Evolutionary conservation across 2,797 vertebrate species (phyloP), one percentile per base, ranked within the genome.

Genomic region (Arrhamphus sclerolepis): DNA sequence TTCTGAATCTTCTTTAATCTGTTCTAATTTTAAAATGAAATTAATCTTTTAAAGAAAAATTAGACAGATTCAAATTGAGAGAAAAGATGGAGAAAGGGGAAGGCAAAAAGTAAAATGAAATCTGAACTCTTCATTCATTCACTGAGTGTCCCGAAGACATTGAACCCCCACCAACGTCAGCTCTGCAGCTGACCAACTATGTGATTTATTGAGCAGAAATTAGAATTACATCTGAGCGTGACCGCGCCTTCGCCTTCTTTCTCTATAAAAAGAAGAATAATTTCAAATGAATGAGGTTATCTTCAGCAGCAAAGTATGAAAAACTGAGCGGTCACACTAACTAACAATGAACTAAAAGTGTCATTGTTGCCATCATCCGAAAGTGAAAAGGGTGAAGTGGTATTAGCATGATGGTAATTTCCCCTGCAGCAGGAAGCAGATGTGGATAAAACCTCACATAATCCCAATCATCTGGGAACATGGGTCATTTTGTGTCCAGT

Each of bases 351-450:
- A 20, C 18, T 57, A 13, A 0, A 46, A 61, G 44, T 16, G 18
- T 24, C 38, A 39, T 24, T 5, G 70, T 24, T 8, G 3, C 7
- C 5, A 21, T 18, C n/a, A 47, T 8, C 9, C 46, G 4, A n/a
- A 28, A 13, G 20, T 14, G 53, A 69, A 67, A 66, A 63, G 5
- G 39, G 3, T 34, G 21, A 18, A 50, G 42, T 7, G 18, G 56
- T 50, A 48, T 67, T 57, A 54, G 46, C 56, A 51, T 31, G 63
- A 46, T 52, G 59, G 64, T 65, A 8, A 57, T 79, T 82, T 85
- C 72, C 80, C 51, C 76, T 68, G 62, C 48, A 56, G 70, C 72
- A 89, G 79, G 84, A 88, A 85, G 71, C 81, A 88, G 85, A 87
- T 88, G 85, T 84, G 83, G 72, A 77, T 79, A 58, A 69, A 78